A percentile compares a stretch with the other conserved stretches of the same genome.
Conservation (phyloP, 2,888 invertebrate genomes). For the Cheilosia pagana region DNA sequence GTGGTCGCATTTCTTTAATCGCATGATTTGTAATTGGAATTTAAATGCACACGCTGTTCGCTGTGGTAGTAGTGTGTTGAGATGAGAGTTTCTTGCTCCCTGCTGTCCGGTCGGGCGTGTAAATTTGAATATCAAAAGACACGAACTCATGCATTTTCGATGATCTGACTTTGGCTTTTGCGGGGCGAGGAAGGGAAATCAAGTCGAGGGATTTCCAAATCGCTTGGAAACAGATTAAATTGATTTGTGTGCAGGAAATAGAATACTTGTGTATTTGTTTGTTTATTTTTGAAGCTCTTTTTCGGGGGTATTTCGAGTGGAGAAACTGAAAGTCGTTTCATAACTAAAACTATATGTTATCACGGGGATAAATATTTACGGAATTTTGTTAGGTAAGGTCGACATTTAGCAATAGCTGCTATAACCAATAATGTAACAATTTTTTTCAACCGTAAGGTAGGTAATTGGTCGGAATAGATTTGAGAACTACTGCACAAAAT, state of each 20-base stretch:
- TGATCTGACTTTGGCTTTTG: conserved; percentile 13
- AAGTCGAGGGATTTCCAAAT: conserved; percentile 33
- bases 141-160: conserved; percentile 28
- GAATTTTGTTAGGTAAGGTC: neutral
- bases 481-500: too few species aligned
- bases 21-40: conserved; percentile 11
- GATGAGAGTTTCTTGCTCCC: conserved; percentile 40
- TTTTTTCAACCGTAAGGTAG: too few species aligned
- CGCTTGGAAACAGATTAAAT: conserved; percentile 50
- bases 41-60: neutral
- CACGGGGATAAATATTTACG: neutral
- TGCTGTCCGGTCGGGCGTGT: conserved; percentile 17
- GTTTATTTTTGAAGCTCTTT: conserved; percentile 6
- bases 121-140: neutral
- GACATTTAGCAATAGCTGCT: neutral
- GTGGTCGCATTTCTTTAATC: conserved; percentile 10
- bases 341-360: neutral
- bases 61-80: neutral
- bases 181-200: neutral
- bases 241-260: conserved; percentile 26
- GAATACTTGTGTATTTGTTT: neutral
- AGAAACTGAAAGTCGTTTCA: neutral
- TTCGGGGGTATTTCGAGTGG: neutral
- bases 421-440: too few species aligned
- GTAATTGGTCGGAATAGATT: too few species aligned